A percentile compares a stretch with the other conserved stretches of the same genome.
These are phyloP conservation scores for Cylas formicarius DNA, from an alignment of 1,140 invertebrate genomes.

Conservation along the genomic window DNA sequence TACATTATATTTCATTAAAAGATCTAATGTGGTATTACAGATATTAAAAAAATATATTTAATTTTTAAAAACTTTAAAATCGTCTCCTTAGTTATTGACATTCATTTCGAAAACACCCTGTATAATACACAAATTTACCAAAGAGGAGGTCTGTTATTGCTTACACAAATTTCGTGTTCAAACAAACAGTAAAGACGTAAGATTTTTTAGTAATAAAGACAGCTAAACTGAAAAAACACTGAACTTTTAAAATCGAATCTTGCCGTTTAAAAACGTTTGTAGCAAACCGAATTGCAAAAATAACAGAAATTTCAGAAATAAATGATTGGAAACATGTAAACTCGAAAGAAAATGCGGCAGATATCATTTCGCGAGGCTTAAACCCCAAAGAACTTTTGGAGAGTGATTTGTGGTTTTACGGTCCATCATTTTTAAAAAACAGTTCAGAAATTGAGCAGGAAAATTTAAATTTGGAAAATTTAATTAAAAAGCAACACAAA, in stretches of 20 bases:
- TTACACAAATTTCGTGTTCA: too few relatives aligned
- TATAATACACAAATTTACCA: too few relatives aligned
- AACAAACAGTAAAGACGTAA: too few relatives aligned
- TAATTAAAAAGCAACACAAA: slow-evolving; percentile 15
- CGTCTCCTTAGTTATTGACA: too few relatives aligned
- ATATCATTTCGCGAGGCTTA: slow-evolving; percentile 41
- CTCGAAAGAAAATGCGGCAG: slow-evolving; percentile 39
- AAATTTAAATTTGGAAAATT: slow-evolving; percentile 16
- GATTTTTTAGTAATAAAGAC: too few relatives aligned
- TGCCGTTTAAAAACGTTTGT: slow-evolving; percentile 33
- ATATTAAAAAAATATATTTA: too few relatives aligned
- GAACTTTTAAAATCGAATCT: slow-evolving; percentile 20
- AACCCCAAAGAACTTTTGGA: slow-evolving; percentile 20
- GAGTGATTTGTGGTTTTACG: slow-evolving; percentile 37
- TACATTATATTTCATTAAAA: too few relatives aligned
- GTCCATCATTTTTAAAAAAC: slow-evolving; percentile 28
- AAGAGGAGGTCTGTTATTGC: too few relatives aligned
- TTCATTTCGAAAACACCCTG: too few relatives aligned
- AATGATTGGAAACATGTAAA: slow-evolving; percentile 37
- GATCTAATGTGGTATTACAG: too few relatives aligned
- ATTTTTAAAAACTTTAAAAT: too few relatives aligned
- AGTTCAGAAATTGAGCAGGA: slow-evolving; percentile 9
- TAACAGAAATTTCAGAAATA: slow-evolving; percentile 30
- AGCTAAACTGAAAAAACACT: too few relatives aligned
- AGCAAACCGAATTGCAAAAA: slow-evolving; percentile 36